Conservation (phyloP, 92 coral and sea anemone genomes). For the Plumapathes pennacea region DNA sequence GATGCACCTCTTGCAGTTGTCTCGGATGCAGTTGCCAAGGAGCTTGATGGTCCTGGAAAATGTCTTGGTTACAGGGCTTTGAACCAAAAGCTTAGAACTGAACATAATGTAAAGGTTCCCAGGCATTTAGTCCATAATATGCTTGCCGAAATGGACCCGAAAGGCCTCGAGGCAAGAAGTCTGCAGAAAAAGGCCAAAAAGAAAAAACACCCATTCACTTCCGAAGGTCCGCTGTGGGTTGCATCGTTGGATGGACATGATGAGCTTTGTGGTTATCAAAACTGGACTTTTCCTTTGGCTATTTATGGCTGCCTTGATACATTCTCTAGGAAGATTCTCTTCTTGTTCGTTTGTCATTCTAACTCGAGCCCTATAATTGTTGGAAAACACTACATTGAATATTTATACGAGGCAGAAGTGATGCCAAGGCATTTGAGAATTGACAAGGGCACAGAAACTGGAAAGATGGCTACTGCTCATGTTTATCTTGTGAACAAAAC, state of each 20-base stretch:
- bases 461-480: conserved; percentile 70
- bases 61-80: conserved; percentile 39
- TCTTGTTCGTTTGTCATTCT: conserved; percentile 57
- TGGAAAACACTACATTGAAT: conserved; percentile 42
- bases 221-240: conserved; percentile 70
- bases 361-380: conserved; percentile 47
- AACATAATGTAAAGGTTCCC: conserved; percentile 37
- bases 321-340: conserved; percentile 54
- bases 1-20: conserved; percentile 27
- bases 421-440: conserved; percentile 51
- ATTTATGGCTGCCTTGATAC: conserved; percentile 62
- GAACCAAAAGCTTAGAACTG: conserved; percentile 41
- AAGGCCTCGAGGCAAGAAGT: conserved; percentile 53
- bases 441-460: conserved; percentile 69
- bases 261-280: conserved; percentile 70
- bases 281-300: conserved; percentile 65
- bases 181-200: conserved; percentile 40
- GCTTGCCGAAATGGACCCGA: conserved; percentile 33
- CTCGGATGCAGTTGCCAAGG: conserved; percentile 19
- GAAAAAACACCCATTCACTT: conserved; percentile 43
- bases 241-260: conserved; percentile 61
- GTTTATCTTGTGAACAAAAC: conserved; percentile 36
- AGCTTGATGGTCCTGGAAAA: conserved; percentile 40
- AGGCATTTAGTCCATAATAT: conserved; percentile 38
- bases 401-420: conserved; percentile 28